Evolutionary conservation across 2,888 invertebrate species (phyloP).

Genomic region (Abscondita cerata): DNA sequence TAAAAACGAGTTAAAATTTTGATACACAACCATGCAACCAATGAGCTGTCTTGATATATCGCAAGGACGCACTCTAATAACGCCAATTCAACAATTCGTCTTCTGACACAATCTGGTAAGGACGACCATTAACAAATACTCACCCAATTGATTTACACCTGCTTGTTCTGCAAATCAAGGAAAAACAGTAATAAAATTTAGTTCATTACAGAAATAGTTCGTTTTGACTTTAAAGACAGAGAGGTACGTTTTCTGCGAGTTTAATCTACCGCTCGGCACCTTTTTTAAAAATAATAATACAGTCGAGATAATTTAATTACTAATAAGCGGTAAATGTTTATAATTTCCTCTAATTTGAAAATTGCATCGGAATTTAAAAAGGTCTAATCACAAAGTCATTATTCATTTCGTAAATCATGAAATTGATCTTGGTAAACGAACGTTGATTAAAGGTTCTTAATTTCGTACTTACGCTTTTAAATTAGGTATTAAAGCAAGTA

Average conservation of each 20-base stretch:
- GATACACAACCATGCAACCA: slow-evolving; percentile 98
- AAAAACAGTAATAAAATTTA: not conserved
- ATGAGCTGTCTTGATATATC: slow-evolving; percentile 93
- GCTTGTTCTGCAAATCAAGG: slow-evolving; percentile 77
- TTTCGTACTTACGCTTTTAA: slow-evolving; percentile 19
- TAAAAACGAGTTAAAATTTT: slow-evolving; percentile 96
- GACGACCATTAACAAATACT: slow-evolving; percentile 98
- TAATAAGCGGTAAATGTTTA: slow-evolving; percentile 12
- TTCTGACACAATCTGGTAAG: slow-evolving; percentile 92
- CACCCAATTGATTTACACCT: slow-evolving; percentile 96
- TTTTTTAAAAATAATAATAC: slow-evolving; percentile 1
- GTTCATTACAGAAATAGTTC: not conserved
- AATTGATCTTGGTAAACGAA: slow-evolving; percentile 24
- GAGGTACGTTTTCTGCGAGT: not conserved
- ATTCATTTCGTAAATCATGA: slow-evolving; percentile 14
- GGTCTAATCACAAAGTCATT: slow-evolving; percentile 10
- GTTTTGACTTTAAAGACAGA: not conserved
- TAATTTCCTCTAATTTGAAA: slow-evolving; percentile 20
- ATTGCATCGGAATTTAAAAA: slow-evolving; percentile 13
- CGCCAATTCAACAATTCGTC: slow-evolving; percentile 93
- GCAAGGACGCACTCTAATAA: slow-evolving; percentile 92
- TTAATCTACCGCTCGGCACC: slow-evolving; percentile 2
- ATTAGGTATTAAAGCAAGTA: slow-evolving; percentile 24
- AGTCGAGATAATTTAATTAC: not conserved
- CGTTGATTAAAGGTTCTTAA: slow-evolving; percentile 28